These are phyloP conservation scores for Petrocephalus microphthalmus DNA, from an alignment of 2,113 vertebrate genomes.

Conservation along the genomic window DNA sequence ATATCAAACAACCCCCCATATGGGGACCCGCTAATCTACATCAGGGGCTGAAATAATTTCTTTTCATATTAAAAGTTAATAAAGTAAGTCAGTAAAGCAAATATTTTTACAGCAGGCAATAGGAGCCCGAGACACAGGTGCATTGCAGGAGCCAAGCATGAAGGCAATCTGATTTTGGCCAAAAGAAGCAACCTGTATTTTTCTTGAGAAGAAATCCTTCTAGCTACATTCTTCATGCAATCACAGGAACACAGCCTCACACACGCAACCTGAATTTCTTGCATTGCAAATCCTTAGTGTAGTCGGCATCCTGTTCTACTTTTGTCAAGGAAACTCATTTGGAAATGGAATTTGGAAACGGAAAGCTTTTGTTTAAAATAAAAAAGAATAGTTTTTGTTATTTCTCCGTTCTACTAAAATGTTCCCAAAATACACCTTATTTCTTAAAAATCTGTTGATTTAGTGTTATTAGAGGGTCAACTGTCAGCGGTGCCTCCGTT, in stretches of 20 bases:
- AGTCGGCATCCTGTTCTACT: not conserved
- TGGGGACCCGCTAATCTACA: conserved; percentile 25
- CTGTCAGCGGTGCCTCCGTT: not conserved
- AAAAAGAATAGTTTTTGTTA: not conserved
- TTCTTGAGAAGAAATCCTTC: conserved; percentile 29
- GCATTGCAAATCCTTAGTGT: not conserved
- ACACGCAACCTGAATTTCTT: not conserved
- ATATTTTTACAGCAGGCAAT: conserved; percentile 49
- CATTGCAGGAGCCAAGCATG: conserved; percentile 36
- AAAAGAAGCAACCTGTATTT: conserved; percentile 27
- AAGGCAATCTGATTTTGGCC: conserved; percentile 38
- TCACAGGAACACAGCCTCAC: conserved; percentile 12
- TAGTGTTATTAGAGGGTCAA: not conserved
- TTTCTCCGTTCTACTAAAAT: not conserved
- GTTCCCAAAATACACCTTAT: not conserved
- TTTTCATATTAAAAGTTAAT: conserved; percentile 53
- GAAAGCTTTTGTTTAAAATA: not conserved
- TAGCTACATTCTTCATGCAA: conserved; percentile 27
- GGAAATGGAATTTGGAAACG: not conserved
- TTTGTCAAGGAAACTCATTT: not conserved
- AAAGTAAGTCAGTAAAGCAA: conserved; percentile 49
- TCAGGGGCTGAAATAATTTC: conserved; percentile 41
- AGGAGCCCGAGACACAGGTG: conserved; percentile 51
- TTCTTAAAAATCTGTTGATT: too few species aligned
- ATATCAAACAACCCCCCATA: conserved; percentile 11